A percentile compares a stretch with the other conserved stretches of the same genome.
Conservation (phyloP, 2,888 invertebrate species). For the Stratiomys singularior region DNA sequence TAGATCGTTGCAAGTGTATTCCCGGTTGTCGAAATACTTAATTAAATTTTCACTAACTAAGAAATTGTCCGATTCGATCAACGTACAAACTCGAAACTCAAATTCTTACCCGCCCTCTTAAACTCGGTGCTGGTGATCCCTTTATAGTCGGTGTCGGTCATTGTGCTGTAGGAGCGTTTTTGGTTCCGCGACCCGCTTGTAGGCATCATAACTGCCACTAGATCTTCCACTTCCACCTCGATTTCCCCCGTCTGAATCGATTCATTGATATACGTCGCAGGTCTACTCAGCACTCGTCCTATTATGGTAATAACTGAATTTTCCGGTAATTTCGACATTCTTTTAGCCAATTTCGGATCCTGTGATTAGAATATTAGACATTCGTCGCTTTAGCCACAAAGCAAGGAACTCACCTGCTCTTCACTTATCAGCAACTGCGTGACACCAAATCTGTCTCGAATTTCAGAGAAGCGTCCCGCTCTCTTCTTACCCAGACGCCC, state of each 20-base stretch:
- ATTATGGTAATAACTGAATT: conserved; percentile 64
- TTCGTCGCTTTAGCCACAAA: neutral
- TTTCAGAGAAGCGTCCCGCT: conserved; percentile 69
- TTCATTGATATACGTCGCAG: conserved; percentile 62
- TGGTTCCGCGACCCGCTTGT: conserved; percentile 55
- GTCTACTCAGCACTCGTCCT: conserved; percentile 62
- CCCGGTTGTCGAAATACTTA: conserved; percentile 65
- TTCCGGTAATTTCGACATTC: conserved; percentile 64
- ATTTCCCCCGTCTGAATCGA: conserved; percentile 65
- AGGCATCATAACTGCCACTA: conserved; percentile 58
- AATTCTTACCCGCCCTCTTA: conserved; percentile 63
- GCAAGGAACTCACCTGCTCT: conserved; percentile 57
- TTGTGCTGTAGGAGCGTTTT: conserved; percentile 63
- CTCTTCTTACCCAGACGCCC: conserved; percentile 73
- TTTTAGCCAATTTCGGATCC: conserved; percentile 63
- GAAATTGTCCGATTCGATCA: neutral
- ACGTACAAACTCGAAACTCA: neutral
- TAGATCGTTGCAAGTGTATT: conserved; percentile 65
- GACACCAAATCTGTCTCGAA: conserved; percentile 72
- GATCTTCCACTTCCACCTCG: conserved; percentile 65
- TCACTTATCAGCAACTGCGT: conserved; percentile 69
- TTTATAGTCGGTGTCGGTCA: conserved; percentile 56
- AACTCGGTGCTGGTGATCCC: conserved; percentile 66
- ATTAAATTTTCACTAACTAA: conserved; percentile 60
- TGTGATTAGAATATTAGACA: conserved; percentile 48